phyloP scores from a whole-genome alignment of 2,797 vertebrate genomes.

The Enteromius unitaeniatus region DNA sequence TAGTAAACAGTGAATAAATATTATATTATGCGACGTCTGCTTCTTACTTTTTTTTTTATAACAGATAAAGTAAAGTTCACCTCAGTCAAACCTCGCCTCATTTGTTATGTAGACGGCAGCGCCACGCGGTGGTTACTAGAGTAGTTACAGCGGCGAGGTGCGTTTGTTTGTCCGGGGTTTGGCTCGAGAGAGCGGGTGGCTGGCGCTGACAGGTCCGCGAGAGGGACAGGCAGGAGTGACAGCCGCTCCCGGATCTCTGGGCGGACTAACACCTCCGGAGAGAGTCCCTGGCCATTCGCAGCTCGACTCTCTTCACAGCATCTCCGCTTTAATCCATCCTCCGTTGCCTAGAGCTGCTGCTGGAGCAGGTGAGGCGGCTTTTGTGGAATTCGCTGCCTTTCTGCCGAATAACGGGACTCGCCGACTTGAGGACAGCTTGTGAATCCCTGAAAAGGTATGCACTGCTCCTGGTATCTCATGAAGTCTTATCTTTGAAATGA shows the following conservation, averaged over 20 bases:
- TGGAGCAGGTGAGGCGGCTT: constrained; percentile 44
- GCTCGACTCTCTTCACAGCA: neutral
- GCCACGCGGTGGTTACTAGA: constrained; percentile 20
- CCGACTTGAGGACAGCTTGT: neutral
- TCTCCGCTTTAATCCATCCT: neutral
- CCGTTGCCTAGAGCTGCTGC: constrained; percentile 7
- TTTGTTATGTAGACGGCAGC: neutral
- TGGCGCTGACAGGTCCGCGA: constrained; percentile 35
- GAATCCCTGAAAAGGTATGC: constrained; percentile 6
- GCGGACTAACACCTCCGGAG: constrained; percentile 28
- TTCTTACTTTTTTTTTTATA: neutral
- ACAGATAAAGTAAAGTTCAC: neutral
- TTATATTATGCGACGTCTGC: neutral
- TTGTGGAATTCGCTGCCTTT: constrained; percentile 33
- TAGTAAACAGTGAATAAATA: neutral
- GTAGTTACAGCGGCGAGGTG: neutral
- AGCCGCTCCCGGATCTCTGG: constrained; percentile 10
- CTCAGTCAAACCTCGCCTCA: neutral
- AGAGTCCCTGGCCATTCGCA: neutral
- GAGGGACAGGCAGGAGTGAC: constrained; percentile 36
- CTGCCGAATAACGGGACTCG: neutral
- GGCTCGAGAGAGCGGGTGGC: constrained; percentile 25
- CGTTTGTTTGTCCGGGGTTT: constrained; percentile 39
- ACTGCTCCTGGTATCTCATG: neutral
- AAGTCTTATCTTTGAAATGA: neutral